Evolutionary conservation across 2,113 vertebrate genomes (phyloP), one percentile per base, ranked within the genome.

Genomic region (Crotalus horridus): DNA sequence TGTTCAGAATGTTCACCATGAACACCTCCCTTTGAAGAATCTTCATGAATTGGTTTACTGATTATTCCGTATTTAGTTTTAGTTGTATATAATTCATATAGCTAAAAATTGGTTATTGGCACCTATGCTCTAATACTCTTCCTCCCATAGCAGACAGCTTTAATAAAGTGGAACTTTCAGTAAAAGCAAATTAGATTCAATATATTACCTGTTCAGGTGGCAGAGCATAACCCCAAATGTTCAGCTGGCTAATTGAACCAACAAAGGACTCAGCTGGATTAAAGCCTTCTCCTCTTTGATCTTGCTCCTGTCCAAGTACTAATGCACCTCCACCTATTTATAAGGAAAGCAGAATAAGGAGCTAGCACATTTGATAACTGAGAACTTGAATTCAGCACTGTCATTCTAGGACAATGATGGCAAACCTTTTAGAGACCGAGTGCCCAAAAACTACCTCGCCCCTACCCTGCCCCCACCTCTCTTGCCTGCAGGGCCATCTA

Each of bases 211-310:
- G 99, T 94, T 99, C 98, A 93, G 98, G 98, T 74, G 98, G 98
- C 58, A 99, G 98, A 91, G 98, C 98, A n/a, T 97, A 97, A 96
- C 99, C 98, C 99, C 99, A 99, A 95, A 99, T 99, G 97, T 99
- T 99, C 91, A 99, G 98, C 87, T 99, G 99, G 97, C 99, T 99
- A 95, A 99, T 96, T 92, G 99, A 99, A 24, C 99, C 99, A 61
- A 99, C 99, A 91, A 99, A 99, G 91, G 99, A 99, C 96, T 99
- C 99, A 1, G 99, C 99, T 55, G 99, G 99, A 95, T 99, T 99
- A 96, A 99, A 99, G 89, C 99, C 99, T 90, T 99, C 98, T 29
- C 99, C 99, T 95, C 98, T 98, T 96, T 98, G 97, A 96, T 99
- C 99, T 96, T 99, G 99, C 90, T 99, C 99, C 97, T 99, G 99